Evolutionary conservation across 92 coral and sea anemone species (phyloP).

Genomic region (Porites divaricata): DNA sequence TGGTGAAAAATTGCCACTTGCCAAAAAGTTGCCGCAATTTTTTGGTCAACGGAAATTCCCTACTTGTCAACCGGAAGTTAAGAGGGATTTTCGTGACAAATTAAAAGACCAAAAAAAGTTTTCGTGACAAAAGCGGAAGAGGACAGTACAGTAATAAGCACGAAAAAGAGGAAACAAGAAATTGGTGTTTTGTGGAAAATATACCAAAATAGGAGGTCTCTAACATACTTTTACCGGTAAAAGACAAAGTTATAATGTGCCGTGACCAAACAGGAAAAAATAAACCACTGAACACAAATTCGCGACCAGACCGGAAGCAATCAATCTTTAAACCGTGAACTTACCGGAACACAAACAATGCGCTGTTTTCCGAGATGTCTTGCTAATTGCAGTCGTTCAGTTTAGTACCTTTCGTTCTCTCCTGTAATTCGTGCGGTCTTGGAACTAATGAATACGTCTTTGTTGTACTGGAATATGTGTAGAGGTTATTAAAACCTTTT

Average conservation of each 20-base stretch:
- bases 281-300: neutral
- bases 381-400: no score
- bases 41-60: neutral
- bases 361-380: no score
- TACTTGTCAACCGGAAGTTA: slow-evolving; percentile 18
- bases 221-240: no score
- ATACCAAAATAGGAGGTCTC: no score
- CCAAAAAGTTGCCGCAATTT: neutral
- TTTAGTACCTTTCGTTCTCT: no score
- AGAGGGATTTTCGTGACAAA: slow-evolving; percentile 16
- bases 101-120: neutral
- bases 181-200: neutral
- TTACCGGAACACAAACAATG: slow-evolving; percentile 23
- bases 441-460: no score
- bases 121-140: slow-evolving; percentile 12
- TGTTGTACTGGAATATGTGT: no score
- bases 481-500: neutral
- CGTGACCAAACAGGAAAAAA: neutral
- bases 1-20: neutral
- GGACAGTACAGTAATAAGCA: neutral
- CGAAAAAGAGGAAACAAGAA: neutral
- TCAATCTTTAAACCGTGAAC: neutral
- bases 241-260: neutral
- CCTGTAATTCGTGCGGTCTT: no score
- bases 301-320: slow-evolving; percentile 23